A percentile compares a stretch with the other conserved stretches of the same genome.
These are phyloP conservation scores for Neria commutata DNA, from an alignment of 2,888 invertebrate species.

Conservation along the genomic window DNA sequence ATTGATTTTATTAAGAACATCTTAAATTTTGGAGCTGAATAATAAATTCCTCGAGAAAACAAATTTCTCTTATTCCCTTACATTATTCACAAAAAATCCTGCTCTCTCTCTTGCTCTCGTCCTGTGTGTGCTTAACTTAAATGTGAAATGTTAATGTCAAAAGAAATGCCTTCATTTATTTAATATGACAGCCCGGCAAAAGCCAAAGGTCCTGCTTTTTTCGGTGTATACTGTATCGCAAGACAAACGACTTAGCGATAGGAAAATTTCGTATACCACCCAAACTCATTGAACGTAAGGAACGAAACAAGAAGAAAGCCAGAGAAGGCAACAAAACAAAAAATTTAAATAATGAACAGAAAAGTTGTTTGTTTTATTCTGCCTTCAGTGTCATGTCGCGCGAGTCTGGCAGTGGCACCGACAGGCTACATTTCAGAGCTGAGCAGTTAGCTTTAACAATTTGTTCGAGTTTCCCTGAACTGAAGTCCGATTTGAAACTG, in stretches of 20 bases:
- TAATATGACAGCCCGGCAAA: not conserved
- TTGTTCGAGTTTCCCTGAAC: not conserved
- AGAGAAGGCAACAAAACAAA: constrained; percentile 8
- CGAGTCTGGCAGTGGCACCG: not conserved
- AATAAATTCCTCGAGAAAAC: no score
- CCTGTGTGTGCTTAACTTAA: no score
- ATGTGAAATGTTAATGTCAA: no score
- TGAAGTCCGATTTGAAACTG: constrained; percentile 4
- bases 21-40: no score
- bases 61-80: no score
- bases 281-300: not conserved
- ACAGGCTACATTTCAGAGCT: not conserved
- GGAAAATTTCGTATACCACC: no score
- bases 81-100: no score
- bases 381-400: not conserved
- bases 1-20: no score
- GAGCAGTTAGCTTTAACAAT: constrained; percentile 9
- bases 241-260: no score
- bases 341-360: constrained; percentile 14
- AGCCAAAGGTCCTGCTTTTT: not conserved
- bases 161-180: no score
- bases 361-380: constrained; percentile 1
- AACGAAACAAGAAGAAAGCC: not conserved
- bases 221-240: not conserved
- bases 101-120: not conserved